Evolutionary conservation across 1,140 invertebrate genomes (phyloP), one percentile per base, ranked within the genome.

Genomic region (Cyclargus thomasi): DNA sequence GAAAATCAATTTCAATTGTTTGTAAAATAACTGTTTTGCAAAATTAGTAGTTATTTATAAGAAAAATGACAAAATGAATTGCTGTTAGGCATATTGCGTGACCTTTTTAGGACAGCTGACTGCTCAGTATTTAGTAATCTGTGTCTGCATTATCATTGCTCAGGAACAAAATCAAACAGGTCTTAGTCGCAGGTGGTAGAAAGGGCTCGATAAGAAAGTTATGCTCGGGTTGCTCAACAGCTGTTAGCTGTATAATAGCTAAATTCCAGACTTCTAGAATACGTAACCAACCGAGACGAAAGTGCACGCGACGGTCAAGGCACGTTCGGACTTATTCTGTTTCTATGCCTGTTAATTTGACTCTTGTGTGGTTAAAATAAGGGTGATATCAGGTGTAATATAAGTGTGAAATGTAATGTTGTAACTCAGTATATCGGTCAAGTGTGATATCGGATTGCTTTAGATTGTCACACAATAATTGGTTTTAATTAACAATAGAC

Each of bases 401-500:
- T 29, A 29, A 29, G 29, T 29, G 29, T 29, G 29, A 29, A 29
- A 0, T 7, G 29, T 8, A 29, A 29, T 29, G 39, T 47, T 8
- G 39, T 47, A 47, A 47, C 39, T 47, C 39, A 14, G 39, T 47
- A 47, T 47, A 11, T 47, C 39, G 39, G 39, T 47, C 39, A 47
- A 47, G 39, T 47, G 39, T 47, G 39, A 8, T 47, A 47, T 47
- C 39, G 14, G 2, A 47, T 47, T 47, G 39, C 39, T 47, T 47
- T 47, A 47, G 39, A 47, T 47, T 47, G 39, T 47, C 39, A 47
- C 39, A 47, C 39, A 47, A 47, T 47, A 47, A 47, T 47, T 47
- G 39, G 39, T 47, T 47, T 47, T 47, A 47, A 47, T 47, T 47
- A 47, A 47, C 39, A 47, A 47, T 47, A 29, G 29, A 29, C 8